phyloP scores from a whole-genome alignment of 2,113 vertebrate species.

The Oreochromis spilurus region DNA sequence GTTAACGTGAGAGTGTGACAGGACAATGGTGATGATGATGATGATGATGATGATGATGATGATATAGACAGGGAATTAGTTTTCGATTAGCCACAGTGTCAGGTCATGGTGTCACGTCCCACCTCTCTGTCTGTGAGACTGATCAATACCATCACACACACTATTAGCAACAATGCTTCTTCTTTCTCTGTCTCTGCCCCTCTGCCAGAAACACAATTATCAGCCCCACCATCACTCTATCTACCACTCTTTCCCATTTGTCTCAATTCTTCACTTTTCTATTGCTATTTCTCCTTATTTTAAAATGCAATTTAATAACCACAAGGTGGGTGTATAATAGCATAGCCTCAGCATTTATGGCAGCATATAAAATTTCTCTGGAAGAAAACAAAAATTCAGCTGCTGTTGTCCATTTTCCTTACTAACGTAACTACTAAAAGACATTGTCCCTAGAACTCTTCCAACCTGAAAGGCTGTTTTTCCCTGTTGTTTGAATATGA shows the following conservation, averaged over 20 bases:
- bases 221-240: slow-evolving; percentile 5
- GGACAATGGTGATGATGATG: neutral
- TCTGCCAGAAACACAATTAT: slow-evolving; percentile 62
- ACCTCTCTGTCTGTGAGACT: slow-evolving; percentile 52
- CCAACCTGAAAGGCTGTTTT: neutral
- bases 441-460: neutral
- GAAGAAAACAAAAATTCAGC: neutral
- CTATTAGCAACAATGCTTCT: slow-evolving; percentile 52
- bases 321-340: neutral
- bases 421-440: neutral
- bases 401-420: neutral
- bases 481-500: neutral
- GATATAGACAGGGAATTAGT: slow-evolving; percentile 61
- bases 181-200: slow-evolving; percentile 8
- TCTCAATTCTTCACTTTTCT: neutral
- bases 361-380: neutral
- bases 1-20: neutral
- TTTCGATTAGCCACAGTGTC: slow-evolving; percentile 65
- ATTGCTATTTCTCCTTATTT: neutral
- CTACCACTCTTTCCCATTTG: neutral
- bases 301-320: neutral
- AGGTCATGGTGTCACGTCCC: slow-evolving; percentile 58
- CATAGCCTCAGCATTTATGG: neutral
- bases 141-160: slow-evolving; percentile 67
- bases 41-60: slow-evolving; percentile 14